These are phyloP conservation scores for Pseudachorutes palmiensis DNA, from an alignment of 1,140 invertebrate species.

Conservation along the genomic window DNA sequence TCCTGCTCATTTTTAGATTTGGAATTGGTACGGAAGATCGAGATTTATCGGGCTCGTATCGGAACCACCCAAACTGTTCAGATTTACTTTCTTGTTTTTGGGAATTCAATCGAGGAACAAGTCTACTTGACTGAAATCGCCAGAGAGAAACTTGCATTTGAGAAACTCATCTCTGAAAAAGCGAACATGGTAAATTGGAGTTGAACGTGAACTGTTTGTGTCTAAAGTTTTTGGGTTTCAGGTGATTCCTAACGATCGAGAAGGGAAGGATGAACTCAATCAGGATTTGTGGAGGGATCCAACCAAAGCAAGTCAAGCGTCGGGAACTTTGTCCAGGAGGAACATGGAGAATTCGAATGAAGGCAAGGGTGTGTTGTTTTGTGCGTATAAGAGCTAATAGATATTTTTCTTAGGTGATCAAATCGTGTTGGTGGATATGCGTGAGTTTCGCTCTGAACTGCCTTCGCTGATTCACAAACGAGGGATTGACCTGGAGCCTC, in stretches of 20 bases:
- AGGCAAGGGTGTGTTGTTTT: background rate
- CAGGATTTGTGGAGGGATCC: slow-evolving; percentile 51
- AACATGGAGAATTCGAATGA: slow-evolving; percentile 42
- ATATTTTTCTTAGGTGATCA: slow-evolving; percentile 41
- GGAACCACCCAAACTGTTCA: slow-evolving; percentile 50
- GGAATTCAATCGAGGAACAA: slow-evolving; percentile 89
- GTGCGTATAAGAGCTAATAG: background rate
- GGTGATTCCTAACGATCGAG: slow-evolving; percentile 84
- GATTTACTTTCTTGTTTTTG: slow-evolving; percentile 84
- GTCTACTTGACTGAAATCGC: slow-evolving; percentile 80
- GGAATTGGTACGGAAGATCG: slow-evolving; percentile 39
- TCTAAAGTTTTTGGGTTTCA: slow-evolving; percentile 46
- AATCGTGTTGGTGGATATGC: slow-evolving; percentile 88
- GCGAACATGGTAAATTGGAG: slow-evolving; percentile 59
- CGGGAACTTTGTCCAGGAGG: slow-evolving; percentile 54
- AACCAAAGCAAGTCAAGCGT: slow-evolving; percentile 42
- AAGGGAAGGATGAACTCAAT: slow-evolving; percentile 69
- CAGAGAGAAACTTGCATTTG: slow-evolving; percentile 89
- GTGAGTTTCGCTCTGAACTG: slow-evolving; percentile 94
- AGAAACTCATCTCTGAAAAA: slow-evolving; percentile 81
- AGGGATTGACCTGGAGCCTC: slow-evolving; percentile 86
- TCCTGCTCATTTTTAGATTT: slow-evolving; percentile 27
- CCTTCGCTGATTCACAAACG: slow-evolving; percentile 87
- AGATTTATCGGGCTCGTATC: slow-evolving; percentile 58
- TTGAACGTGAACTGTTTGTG: slow-evolving; percentile 18